A percentile compares a stretch with the other conserved stretches of the same genome.
These are phyloP conservation scores for Halocaridina rubra DNA, from an alignment of 2,888 invertebrate genomes.

Conservation along the genomic window DNA sequence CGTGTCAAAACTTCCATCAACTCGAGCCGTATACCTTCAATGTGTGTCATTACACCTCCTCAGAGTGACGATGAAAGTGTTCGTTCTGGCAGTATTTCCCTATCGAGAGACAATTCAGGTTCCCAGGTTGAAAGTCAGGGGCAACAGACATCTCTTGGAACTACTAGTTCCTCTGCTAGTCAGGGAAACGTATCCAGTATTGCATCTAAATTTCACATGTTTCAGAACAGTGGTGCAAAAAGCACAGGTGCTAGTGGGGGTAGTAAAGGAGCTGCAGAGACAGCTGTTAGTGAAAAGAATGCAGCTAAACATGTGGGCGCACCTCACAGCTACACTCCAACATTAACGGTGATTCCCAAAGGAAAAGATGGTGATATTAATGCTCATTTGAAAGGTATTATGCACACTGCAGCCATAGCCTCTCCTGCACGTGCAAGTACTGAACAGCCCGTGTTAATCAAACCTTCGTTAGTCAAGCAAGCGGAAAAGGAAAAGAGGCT, in stretches of 20 bases:
- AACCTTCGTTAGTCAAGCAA: slow-evolving; percentile 42
- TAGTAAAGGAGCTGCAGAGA: slow-evolving; percentile 29
- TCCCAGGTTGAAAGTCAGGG: slow-evolving; percentile 38
- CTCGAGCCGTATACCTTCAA: slow-evolving; percentile 88
- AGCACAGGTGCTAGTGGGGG: slow-evolving; percentile 45
- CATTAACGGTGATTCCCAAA: slow-evolving; percentile 54
- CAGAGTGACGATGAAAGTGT: slow-evolving; percentile 87
- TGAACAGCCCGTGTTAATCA: slow-evolving; percentile 45
- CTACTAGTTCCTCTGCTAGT: slow-evolving; percentile 40
- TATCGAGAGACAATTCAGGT: slow-evolving; percentile 55
- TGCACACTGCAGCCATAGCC: slow-evolving; percentile 47
- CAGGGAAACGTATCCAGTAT: slow-evolving; percentile 44
- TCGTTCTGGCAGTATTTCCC: slow-evolving; percentile 53
- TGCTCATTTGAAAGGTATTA: slow-evolving; percentile 56
- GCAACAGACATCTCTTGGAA: slow-evolving; percentile 45
- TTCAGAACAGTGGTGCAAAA: slow-evolving; percentile 57
- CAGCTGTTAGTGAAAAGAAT: slow-evolving; percentile 39
- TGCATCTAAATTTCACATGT: slow-evolving; percentile 38
- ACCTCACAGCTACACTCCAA: slow-evolving; percentile 48
- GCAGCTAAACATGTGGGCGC: slow-evolving; percentile 18
- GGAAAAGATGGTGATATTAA: slow-evolving; percentile 53
- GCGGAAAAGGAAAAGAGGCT: slow-evolving; percentile 51
- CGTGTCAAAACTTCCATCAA: slow-evolving; percentile 87
- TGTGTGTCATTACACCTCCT: slow-evolving; percentile 90
- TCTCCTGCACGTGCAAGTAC: slow-evolving; percentile 41